Evolutionary conservation across 1,140 invertebrate genomes (phyloP).

Genomic region (Pseudomyrmex concolor): DNA sequence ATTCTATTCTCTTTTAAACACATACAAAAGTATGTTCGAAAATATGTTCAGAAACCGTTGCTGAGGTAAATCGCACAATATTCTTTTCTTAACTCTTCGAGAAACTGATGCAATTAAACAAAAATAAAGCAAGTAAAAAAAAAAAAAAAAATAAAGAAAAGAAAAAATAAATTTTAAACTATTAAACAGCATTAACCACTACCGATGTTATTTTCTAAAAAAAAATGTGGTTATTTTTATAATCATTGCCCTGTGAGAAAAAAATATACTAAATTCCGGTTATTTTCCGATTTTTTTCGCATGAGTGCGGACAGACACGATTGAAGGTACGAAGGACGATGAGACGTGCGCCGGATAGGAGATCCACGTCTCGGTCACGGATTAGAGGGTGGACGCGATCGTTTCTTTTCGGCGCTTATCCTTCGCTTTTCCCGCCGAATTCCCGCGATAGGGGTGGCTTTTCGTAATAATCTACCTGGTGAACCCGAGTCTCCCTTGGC

Average conservation of each 20-base stretch:
- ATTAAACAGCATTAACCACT: constrained; percentile 4
- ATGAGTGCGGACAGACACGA: neutral
- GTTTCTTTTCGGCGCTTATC: constrained; percentile 49
- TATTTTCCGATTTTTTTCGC: constrained; percentile 24
- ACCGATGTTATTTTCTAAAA: neutral
- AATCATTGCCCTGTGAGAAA: neutral
- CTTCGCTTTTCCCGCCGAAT: constrained; percentile 38
- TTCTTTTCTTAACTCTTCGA: too few species aligned
- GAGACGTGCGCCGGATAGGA: constrained; percentile 1
- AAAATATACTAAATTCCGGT: neutral
- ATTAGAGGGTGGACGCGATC: constrained; percentile 14
- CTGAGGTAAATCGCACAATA: too few species aligned
- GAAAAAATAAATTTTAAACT: neutral
- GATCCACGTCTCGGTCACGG: neutral
- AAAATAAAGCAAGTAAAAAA: neutral
- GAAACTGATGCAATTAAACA: neutral
- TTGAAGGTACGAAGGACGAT: constrained; percentile 3
- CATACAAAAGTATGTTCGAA: neutral
- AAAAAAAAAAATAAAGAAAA: neutral
- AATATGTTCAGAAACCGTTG: neutral
- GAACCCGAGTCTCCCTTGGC: constrained; percentile 82
- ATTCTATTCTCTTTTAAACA: neutral
- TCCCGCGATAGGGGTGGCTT: constrained; percentile 55
- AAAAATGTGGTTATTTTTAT: neutral
- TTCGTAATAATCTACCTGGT: constrained; percentile 81